phyloP scores from a whole-genome alignment of 2,113 vertebrate genomes.

The Athene noctua region DNA sequence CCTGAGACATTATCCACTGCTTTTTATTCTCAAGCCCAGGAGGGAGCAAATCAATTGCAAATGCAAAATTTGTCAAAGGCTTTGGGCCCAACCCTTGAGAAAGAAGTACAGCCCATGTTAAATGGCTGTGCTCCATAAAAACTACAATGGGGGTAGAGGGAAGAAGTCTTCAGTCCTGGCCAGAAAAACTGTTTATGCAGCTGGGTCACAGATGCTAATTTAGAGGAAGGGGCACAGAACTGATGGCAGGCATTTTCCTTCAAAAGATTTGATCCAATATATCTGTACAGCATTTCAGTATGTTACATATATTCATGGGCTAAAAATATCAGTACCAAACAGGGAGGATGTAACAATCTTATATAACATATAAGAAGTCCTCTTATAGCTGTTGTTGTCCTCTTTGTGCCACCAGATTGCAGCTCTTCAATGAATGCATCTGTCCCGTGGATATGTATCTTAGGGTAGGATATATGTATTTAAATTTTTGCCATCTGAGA shows the following conservation, averaged over 20 bases:
- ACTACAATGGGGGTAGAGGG: neutral
- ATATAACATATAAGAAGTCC: neutral
- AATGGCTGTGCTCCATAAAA: constrained; percentile 32
- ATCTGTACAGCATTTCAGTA: neutral
- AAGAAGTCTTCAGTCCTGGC: neutral
- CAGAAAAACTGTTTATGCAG: constrained; percentile 17
- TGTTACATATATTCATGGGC: neutral
- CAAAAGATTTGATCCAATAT: neutral
- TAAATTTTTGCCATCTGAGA: neutral
- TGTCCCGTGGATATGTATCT: neutral
- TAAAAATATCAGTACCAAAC: neutral
- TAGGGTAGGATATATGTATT: neutral
- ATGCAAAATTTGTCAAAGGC: constrained; percentile 38
- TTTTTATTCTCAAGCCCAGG: constrained; percentile 22
- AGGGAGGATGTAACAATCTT: neutral
- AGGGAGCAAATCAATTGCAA: constrained; percentile 49
- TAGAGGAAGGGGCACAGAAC: neutral
- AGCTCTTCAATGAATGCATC: neutral
- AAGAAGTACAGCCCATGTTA: neutral
- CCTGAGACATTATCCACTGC: neutral
- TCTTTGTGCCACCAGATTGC: neutral
- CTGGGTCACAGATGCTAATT: constrained; percentile 46
- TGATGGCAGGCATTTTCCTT: neutral
- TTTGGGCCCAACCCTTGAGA: neutral
- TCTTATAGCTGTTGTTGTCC: neutral